Percentiles rank a stretch among this genome's conserved stretches.
These are phyloP conservation scores for Lasioglossum calceatum DNA, from an alignment of 2,888 invertebrate genomes.

Conservation along the genomic window DNA sequence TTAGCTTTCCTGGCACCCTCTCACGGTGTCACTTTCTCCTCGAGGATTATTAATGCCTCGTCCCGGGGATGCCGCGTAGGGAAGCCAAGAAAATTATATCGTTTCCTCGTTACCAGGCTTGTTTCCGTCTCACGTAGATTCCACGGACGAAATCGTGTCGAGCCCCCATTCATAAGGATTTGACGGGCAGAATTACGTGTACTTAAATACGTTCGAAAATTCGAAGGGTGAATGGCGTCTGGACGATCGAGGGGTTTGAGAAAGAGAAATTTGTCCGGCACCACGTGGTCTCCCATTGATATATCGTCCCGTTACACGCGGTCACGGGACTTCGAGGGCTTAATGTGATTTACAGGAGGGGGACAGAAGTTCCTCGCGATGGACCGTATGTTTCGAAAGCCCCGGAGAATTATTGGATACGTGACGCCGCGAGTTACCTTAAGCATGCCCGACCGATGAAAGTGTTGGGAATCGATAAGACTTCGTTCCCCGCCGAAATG, in stretches of 20 bases:
- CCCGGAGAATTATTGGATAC: slow-evolving; percentile 71
- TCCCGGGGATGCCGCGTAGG: slow-evolving; percentile 5
- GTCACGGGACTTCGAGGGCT: slow-evolving; percentile 66
- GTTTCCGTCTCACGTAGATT: background rate
- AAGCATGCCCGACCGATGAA: slow-evolving; percentile 49
- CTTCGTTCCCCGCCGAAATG: slow-evolving; percentile 13
- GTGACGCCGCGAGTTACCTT: slow-evolving; percentile 64
- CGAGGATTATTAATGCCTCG: slow-evolving; percentile 47
- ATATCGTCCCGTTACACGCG: slow-evolving; percentile 67
- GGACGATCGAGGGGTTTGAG: background rate
- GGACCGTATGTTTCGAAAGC: slow-evolving; percentile 72
- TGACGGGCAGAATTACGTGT: slow-evolving; percentile 36
- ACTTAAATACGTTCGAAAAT: slow-evolving; percentile 44
- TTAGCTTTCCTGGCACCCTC: background rate
- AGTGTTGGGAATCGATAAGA: slow-evolving; percentile 52
- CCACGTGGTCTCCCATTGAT: slow-evolving; percentile 60
- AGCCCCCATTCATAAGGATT: slow-evolving; percentile 36
- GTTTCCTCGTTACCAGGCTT: slow-evolving; percentile 22
- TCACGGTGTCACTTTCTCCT: background rate
- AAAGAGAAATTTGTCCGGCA: slow-evolving; percentile 63
- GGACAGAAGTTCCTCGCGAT: slow-evolving; percentile 69
- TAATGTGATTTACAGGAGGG: slow-evolving; percentile 73
- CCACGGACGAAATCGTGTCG: slow-evolving; percentile 4
- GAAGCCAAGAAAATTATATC: slow-evolving; percentile 36
- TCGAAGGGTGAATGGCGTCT: background rate